These are phyloP conservation scores for Corythaeola cristata DNA, from an alignment of 2,113 vertebrate genomes.

Conservation along the genomic window DNA sequence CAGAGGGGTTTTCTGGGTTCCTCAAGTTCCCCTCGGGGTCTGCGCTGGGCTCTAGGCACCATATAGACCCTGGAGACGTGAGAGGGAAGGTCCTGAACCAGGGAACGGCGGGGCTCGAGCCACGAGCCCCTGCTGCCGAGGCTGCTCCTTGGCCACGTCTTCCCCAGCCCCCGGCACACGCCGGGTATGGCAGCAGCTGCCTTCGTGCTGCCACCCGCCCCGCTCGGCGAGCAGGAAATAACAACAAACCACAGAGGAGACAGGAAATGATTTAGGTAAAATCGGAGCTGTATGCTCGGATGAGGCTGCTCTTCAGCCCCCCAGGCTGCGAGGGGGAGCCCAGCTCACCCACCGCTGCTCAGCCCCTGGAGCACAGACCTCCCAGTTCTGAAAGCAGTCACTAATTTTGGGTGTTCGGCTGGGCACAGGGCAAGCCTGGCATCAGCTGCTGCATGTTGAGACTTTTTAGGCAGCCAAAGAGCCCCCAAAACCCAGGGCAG, in stretches of 20 bases:
- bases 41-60: background rate
- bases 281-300: background rate
- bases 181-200: background rate
- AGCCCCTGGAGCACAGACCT: background rate
- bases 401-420: background rate
- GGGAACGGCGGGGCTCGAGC: rapidly evolving
- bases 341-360: background rate
- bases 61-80: rapidly evolving
- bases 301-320: background rate
- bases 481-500: background rate
- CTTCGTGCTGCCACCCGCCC: background rate
- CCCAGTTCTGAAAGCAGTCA: background rate
- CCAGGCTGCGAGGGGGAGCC: background rate
- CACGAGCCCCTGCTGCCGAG: background rate
- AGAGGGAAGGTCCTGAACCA: background rate
- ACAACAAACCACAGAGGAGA: constrained; percentile 48
- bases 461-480: background rate
- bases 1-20: background rate
- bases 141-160: background rate
- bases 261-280: constrained; percentile 31
- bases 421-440: rapidly evolving
- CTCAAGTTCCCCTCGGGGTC: background rate
- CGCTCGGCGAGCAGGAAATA: constrained; percentile 24
- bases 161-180: background rate
- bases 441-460: background rate